These are phyloP conservation scores for Antennarius striatus DNA, from an alignment of 2,113 vertebrate species.

Conservation along the genomic window DNA sequence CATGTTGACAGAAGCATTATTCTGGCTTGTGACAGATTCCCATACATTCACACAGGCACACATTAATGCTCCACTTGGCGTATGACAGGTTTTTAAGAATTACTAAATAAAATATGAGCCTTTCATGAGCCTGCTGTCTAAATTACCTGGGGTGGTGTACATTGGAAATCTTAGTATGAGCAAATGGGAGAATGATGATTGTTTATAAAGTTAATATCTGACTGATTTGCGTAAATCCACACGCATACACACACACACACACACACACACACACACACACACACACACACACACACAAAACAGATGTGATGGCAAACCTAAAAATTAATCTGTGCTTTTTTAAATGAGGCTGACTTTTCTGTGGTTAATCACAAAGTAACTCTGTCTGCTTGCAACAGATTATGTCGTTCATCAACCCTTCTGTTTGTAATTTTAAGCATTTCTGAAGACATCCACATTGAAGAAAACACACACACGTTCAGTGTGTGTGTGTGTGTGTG, in stretches of 20 bases:
- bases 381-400: too few species aligned
- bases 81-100: constrained; percentile 60
- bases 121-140: constrained; percentile 39
- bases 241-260: not conserved
- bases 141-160: constrained; percentile 39
- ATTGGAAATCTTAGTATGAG: constrained; percentile 21
- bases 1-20: constrained; percentile 71
- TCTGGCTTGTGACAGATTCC: constrained; percentile 67
- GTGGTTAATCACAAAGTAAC: too few species aligned
- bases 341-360: constrained; percentile 42
- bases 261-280: not conserved
- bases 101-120: constrained; percentile 55
- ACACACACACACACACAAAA: not conserved
- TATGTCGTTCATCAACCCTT: too few species aligned
- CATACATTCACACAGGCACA: constrained; percentile 65
- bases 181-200: constrained; percentile 31
- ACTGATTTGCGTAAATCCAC: constrained; percentile 4
- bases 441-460: too few species aligned
- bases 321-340: constrained; percentile 21
- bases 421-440: too few species aligned
- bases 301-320: too few species aligned
- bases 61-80: constrained; percentile 58
- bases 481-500: not conserved
- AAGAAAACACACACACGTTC: too few species aligned
- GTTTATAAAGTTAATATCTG: constrained; percentile 35